Percentiles rank a stretch among this genome's conserved stretches.
Evolutionary conservation across 2,113 vertebrate genomes (phyloP).

Genomic region (Sebastes schlegelii): DNA sequence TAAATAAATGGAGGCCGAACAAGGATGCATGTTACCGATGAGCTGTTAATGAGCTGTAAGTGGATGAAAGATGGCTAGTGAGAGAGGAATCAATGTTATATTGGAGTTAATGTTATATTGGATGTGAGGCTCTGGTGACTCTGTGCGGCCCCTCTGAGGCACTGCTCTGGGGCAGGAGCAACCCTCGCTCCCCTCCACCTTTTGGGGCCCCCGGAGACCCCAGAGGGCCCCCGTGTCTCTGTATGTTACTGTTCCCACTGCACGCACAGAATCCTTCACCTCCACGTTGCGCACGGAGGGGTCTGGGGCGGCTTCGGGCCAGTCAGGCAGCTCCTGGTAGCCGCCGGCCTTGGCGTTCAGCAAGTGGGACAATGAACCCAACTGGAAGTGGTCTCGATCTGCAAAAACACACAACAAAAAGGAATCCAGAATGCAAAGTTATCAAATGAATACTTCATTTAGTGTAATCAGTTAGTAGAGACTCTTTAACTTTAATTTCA

Average conservation of each 20-base stretch:
- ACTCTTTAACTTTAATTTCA: background rate
- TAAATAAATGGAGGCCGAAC: slow-evolving; percentile 46
- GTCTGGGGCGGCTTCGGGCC: slow-evolving; percentile 95
- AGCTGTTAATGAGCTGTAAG: slow-evolving; percentile 56
- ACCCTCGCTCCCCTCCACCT: slow-evolving; percentile 62
- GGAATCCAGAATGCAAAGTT: background rate
- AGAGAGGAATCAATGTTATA: slow-evolving; percentile 61
- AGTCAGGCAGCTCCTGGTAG: slow-evolving; percentile 97
- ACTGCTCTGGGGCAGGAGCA: slow-evolving; percentile 70
- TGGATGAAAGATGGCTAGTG: slow-evolving; percentile 61
- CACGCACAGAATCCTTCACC: slow-evolving; percentile 92
- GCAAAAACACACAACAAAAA: slow-evolving; percentile 11
- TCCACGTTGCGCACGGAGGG: slow-evolving; percentile 99
- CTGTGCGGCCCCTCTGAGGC: slow-evolving; percentile 64
- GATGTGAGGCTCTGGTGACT: slow-evolving; percentile 50
- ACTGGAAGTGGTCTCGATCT: slow-evolving; percentile 99
- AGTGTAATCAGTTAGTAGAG: background rate
- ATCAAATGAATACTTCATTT: background rate
- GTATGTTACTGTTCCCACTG: slow-evolving; percentile 86
- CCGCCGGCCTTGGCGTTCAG: slow-evolving; percentile 96
- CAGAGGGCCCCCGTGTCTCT: slow-evolving; percentile 77
- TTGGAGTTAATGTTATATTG: slow-evolving; percentile 57
- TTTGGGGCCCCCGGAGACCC: slow-evolving; percentile 56
- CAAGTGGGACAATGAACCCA: slow-evolving; percentile 96
- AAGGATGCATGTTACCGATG: slow-evolving; percentile 54